A percentile compares a stretch with the other conserved stretches of the same genome.
Conservation (phyloP, 1,140 invertebrate species). For the Euschistus heros region DNA sequence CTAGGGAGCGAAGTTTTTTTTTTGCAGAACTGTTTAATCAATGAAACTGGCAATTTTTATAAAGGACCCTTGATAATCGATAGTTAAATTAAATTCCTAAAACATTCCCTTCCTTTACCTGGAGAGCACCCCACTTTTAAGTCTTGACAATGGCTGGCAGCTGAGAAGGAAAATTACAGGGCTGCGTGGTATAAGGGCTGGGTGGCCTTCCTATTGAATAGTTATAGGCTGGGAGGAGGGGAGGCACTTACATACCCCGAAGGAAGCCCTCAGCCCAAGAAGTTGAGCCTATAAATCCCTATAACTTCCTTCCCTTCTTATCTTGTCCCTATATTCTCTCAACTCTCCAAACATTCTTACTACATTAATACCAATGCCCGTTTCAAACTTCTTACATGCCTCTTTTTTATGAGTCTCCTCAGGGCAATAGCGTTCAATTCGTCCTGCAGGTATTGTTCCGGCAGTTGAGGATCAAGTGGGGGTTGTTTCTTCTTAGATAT, state of each 20-base stretch:
- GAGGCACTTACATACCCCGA: neutral
- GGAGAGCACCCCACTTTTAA: too few species aligned
- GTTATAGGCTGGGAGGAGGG: neutral
- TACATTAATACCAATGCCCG: neutral
- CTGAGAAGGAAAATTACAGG: too few species aligned
- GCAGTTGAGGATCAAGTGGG: too few species aligned
- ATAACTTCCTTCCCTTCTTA: conserved; percentile 7
- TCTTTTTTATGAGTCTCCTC: neutral
- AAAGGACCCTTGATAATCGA: too few species aligned
- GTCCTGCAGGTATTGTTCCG: neutral
- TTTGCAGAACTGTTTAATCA: too few species aligned
- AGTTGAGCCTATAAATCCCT: neutral
- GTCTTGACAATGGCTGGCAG: too few species aligned
- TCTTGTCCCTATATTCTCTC: neutral
- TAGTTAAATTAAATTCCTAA: too few species aligned
- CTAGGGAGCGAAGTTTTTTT: too few species aligned
- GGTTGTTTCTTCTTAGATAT: too few species aligned
- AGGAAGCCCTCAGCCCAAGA: neutral
- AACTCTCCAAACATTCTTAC: conserved; percentile 2
- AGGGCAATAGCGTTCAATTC: neutral
- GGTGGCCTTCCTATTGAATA: neutral
- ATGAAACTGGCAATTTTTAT: too few species aligned
- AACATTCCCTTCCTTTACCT: too few species aligned
- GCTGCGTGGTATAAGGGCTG: too few species aligned
- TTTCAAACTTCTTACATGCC: neutral